These are phyloP conservation scores for Procambarus virginalis DNA, from an alignment of 1,140 invertebrate species.

Conservation along the genomic window DNA sequence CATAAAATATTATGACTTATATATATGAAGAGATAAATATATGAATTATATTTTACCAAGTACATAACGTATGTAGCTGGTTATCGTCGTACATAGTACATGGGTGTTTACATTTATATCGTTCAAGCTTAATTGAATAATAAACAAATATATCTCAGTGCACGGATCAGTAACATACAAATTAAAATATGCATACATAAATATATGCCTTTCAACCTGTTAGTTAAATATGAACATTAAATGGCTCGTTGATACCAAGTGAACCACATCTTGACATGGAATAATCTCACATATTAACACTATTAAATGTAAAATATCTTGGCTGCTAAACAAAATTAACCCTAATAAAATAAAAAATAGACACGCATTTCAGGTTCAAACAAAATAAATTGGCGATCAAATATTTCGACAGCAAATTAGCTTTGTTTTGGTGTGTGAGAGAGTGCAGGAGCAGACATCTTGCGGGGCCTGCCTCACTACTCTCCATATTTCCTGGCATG, in stretches of 20 bases:
- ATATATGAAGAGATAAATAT: too few species aligned
- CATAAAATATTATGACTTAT: too few species aligned
- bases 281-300: background rate
- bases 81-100: too few species aligned
- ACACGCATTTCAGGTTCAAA: too few species aligned
- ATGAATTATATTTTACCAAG: too few species aligned
- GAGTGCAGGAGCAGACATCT: constrained; percentile 35
- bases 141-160: too few species aligned
- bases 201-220: background rate
- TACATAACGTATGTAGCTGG: too few species aligned
- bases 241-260: background rate
- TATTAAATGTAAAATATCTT: too few species aligned
- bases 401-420: background rate
- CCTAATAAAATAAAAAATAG: background rate
- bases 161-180: too few species aligned
- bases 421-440: constrained; percentile 29
- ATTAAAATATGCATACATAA: background rate
- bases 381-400: too few species aligned
- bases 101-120: too few species aligned
- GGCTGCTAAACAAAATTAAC: background rate
- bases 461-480: background rate
- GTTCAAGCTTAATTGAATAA: too few species aligned
- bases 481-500: constrained; percentile 24
- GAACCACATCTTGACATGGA: background rate
- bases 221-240: background rate